Base-by-base conservation (phyloP, 1,140 invertebrate species). In the Chironomus tepperi region DNA sequence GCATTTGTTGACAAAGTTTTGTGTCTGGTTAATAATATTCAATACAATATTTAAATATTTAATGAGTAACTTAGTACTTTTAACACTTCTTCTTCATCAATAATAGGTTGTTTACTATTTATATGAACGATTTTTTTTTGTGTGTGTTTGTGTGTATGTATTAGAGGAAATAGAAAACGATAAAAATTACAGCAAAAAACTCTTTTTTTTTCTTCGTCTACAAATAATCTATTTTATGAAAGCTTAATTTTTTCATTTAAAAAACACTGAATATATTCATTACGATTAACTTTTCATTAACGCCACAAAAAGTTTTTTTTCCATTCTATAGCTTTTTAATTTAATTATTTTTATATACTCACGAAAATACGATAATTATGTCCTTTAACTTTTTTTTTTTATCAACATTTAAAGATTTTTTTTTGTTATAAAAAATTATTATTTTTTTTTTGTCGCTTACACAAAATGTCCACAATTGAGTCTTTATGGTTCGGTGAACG, bases 241-340 rank as follows among this genome's bases (percentile, higher is more conserved):
- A 57, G 47, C 47, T 34, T 34, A 34, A 34, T 34, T 57, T 10
- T 15, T 57, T 57, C 47, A 12, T 57, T 57, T 57, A 57, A n/a
- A 57, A 57, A 57, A 57, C 47, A 57, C 12, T 57, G 47, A 57
- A 57, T 57, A 57, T 10, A 10, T 10, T 47, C 15, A n/a, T 57
- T 57, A 57, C 47, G 47, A 57, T 57, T 57, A 57, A 57, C 47
- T 57, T 57, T 47, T 47, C n/a, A 57, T 57, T 57, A n/a, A 57
- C n/a, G 24, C 47, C 47, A 57, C 47, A 12, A 57, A 57, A 57
- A 57, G n/a, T 57, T n/a, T 47, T 12, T 47, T 47, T 47, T 57
- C 24, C 24, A 34, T 34, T 34, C 24, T 34, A 34, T 34, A 34
- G 24, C 24, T 34, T 34, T 34, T 34, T 34, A 34, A 34, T 34